Evolutionary conservation across 2,888 invertebrate genomes (phyloP), one percentile per base, ranked within the genome.

Genomic region (Drosophila melanocephala): DNA sequence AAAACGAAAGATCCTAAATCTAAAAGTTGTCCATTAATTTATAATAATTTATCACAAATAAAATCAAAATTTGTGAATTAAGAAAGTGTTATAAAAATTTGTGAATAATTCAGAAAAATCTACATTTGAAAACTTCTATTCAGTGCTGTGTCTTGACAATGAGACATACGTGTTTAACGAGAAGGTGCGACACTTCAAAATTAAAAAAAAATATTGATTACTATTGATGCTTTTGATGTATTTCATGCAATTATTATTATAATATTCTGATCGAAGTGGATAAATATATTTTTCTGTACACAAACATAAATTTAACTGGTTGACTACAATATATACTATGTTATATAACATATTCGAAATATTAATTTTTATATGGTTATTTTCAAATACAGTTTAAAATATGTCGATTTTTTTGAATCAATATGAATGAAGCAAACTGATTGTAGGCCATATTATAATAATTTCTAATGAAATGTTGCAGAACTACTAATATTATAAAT

Each of bases 61-160:
- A 26, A 33, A 50, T 22, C 52, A 37, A 50, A 39, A 30, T 22
- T 26, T 44, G 44, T 12, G 12, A 35, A 53, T 55, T 14, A 19
- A 35, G 39, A 55, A 50, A 22, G 59, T 26, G 59, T 26, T 12
- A 12, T n/a, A 7, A 35, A n/a, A 58, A n/a, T 26, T 57, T 37
- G 63, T 59, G 52, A 33, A 53, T n/a, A 22, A 22, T 55, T 65
- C 6, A n/a, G 30, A 33, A 60, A 59, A 10, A 26, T 60, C 47
- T 35, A 22, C 2, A 7, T 44, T 47, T 37, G 9, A 56, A 44
- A 60, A 62, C 33, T 14, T 32, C 10, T 63, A 57, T 59, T 50
- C n/a, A 22, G 62, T 63, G 56, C 62, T n/a, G 71, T 81, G 77
- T 64, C 30, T 60, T 51, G 33, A 51, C 9, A 28, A 78, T 81